These are phyloP conservation scores for Cantharis rustica DNA, from an alignment of 2,888 invertebrate genomes.

Conservation along the genomic window DNA sequence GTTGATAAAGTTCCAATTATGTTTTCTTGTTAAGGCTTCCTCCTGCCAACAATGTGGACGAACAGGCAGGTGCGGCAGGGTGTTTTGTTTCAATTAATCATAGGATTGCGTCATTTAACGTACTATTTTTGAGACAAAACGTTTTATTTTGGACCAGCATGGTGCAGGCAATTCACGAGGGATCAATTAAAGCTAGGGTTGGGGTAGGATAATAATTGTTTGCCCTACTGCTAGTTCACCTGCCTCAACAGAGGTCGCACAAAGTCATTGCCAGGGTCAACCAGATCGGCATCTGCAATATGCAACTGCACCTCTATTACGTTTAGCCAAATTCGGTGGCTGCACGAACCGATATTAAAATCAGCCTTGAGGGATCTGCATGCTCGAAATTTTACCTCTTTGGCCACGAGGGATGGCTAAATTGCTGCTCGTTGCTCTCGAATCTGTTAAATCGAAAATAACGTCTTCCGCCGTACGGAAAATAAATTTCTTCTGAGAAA, in stretches of 20 bases:
- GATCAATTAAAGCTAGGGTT: slow-evolving; percentile 8
- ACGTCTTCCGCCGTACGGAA: neutral
- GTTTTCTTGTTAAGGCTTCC: neutral
- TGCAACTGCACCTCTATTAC: slow-evolving; percentile 48
- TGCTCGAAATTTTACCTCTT: neutral
- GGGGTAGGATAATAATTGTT: slow-evolving; percentile 15
- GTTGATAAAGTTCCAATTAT: neutral
- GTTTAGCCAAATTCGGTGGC: slow-evolving; percentile 4
- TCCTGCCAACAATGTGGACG: neutral
- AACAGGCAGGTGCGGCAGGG: neutral
- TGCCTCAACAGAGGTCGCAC: slow-evolving; percentile 51
- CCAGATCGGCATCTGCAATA: slow-evolving; percentile 56
- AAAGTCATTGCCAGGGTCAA: slow-evolving; percentile 58
- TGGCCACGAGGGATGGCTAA: neutral
- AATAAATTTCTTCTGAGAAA: neutral
- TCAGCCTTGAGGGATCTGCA: neutral
- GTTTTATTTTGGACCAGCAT: neutral
- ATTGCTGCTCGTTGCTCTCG: neutral
- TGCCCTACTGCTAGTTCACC: slow-evolving; percentile 37
- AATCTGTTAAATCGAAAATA: neutral
- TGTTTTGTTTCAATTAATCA: neutral
- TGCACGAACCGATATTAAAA: slow-evolving; percentile 1
- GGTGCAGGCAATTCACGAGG: neutral
- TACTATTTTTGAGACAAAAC: neutral
- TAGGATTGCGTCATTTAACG: neutral